Percentiles rank a stretch among this genome's conserved stretches.
These are phyloP conservation scores for Drosophila busckii DNA, from an alignment of 1,140 invertebrate genomes.

Conservation along the genomic window DNA sequence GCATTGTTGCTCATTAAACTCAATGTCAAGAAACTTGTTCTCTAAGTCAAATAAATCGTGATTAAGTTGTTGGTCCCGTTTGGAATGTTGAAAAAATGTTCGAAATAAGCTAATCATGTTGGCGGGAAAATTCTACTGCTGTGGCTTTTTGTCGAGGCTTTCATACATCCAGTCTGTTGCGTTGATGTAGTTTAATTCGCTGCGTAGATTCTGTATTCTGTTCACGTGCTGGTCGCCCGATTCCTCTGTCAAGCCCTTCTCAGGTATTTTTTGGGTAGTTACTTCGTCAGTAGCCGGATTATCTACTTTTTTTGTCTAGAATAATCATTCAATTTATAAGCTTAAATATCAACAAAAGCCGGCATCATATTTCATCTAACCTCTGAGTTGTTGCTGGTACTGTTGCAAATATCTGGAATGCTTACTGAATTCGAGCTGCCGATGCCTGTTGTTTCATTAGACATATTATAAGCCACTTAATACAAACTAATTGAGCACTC, in stretches of 20 bases:
- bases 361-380: slow-evolving; percentile 20
- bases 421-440: slow-evolving; percentile 29
- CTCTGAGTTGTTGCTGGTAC: slow-evolving; percentile 20
- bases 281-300: slow-evolving; percentile 37
- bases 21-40: slow-evolving; percentile 49
- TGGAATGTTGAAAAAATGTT: not conserved
- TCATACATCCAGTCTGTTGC: slow-evolving; percentile 86
- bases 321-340: not conserved
- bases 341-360: slow-evolving; percentile 1
- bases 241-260: slow-evolving; percentile 31
- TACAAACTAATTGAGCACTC: too few species aligned
- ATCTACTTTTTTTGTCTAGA: slow-evolving; percentile 59
- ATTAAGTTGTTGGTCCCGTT: slow-evolving; percentile 4
- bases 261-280: slow-evolving; percentile 37
- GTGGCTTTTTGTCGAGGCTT: slow-evolving; percentile 62
- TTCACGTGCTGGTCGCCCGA: slow-evolving; percentile 81
- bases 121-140: slow-evolving; percentile 25
- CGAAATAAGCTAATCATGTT: slow-evolving; percentile 6
- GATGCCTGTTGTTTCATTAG: slow-evolving; percentile 37
- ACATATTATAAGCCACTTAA: too few species aligned
- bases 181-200: slow-evolving; percentile 84
- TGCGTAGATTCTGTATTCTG: slow-evolving; percentile 82
- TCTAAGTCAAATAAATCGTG: slow-evolving; percentile 54
- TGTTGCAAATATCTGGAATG: slow-evolving; percentile 24
- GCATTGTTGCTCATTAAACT: slow-evolving; percentile 7